Evolutionary conservation across 2,888 invertebrate genomes (phyloP), one percentile per base, ranked within the genome.

Genomic region (Brassicogethes aeneus): DNA sequence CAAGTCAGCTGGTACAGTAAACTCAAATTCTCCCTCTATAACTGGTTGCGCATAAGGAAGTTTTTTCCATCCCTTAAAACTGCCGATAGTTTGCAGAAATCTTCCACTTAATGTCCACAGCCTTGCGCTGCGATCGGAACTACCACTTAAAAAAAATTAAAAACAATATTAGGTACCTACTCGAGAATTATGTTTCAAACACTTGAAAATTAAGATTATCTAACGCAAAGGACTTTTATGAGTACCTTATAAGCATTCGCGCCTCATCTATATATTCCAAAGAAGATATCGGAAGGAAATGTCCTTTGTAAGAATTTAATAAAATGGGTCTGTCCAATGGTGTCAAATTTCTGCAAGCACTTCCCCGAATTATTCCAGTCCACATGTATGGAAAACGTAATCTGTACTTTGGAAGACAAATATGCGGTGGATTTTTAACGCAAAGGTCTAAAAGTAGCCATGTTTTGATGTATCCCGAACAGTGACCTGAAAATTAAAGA

Each of bases 401-500:
- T 39, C 82, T 73, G 39, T 83, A 70, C 42, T 63, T 57, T 2
- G 82, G 79, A 76, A 82, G 77, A 57, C 68, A 73, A 41, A 82
- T 66, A 53, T 73, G 70, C 17, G 67, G 69, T n/a, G 12, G 45
- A 33, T 46, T 39, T 69, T 64, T 33, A 63, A 66, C 29, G 58
- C 80, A 75, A 54, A 76, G 89, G 62, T 85, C 81, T 38, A 68
- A 71, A 60, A 90, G 71, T 34, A 82, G 73, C 87, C 88, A 90
- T 14, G 81, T 76, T 70, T 88, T 89, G 39, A 90, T 72, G 57
- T 88, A 88, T 2, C 90, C 90, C 42, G 73, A 67, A 1, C 81
- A 78, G 42, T 72, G 69, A 5, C 73, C 73, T 71, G 37, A 29
- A 47, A 45, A 16, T 35, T 12, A 34, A 36, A 36, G 14, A 33